Evolutionary conservation across 1,140 invertebrate genomes (phyloP).

Genomic region (Aphelinus certus): DNA sequence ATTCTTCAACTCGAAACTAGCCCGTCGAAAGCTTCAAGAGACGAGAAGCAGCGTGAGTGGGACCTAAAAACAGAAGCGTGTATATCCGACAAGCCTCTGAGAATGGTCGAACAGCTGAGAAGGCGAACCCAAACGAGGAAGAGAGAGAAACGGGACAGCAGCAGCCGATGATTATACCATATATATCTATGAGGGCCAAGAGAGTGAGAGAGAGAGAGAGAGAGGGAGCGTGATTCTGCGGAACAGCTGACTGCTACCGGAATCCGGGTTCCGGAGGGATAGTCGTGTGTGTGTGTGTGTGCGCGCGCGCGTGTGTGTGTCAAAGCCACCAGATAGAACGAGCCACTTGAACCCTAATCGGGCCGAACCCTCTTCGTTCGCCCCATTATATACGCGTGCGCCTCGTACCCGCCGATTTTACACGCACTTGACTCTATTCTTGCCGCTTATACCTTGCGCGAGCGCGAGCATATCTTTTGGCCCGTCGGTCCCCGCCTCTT

Average conservation of each 20-base stretch:
- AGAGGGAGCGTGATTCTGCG: conserved; percentile 31
- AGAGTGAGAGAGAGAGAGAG: not conserved
- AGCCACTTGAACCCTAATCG: conserved; percentile 63
- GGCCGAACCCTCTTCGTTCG: conserved; percentile 32
- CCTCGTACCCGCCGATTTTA: conserved; percentile 60
- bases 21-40: too few species aligned
- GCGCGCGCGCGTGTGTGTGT: conserved; percentile 10
- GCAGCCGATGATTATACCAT: conserved; percentile 44
- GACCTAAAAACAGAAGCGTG: too few species aligned
- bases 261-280: conserved; percentile 63
- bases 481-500: conserved; percentile 1
- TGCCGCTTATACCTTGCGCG: conserved; percentile 44
- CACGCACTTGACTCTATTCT: conserved; percentile 68
- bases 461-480: too few species aligned
- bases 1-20: too few species aligned
- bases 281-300: conserved; percentile 38
- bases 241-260: conserved; percentile 64
- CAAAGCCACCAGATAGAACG: conserved; percentile 28
- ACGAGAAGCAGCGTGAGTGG: too few species aligned
- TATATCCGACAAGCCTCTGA: not conserved
- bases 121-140: conserved; percentile 12
- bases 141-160: conserved; percentile 1
- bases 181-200: conserved; percentile 31
- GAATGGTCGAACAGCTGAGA: conserved; percentile 30
- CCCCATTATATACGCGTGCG: conserved; percentile 18